Conservation (phyloP, 2,113 vertebrate genomes). For the Python bivittatus region DNA sequence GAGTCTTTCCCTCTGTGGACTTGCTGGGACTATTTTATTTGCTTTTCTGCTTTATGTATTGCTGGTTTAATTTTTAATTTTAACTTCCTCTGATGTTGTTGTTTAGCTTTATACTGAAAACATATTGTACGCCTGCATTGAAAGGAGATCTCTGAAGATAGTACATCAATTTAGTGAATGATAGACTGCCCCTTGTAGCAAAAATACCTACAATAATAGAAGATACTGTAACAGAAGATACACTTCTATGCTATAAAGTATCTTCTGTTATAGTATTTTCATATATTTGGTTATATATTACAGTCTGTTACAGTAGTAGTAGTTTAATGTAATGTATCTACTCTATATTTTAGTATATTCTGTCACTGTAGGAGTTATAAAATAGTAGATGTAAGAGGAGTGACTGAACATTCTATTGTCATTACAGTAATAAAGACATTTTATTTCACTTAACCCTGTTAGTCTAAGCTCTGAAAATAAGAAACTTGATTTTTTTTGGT, state of each 20-base stretch:
- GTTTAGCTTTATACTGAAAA: not conserved
- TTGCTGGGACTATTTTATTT: not conserved
- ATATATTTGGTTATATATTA: not conserved
- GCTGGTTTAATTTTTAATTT: not conserved
- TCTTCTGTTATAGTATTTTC: not conserved
- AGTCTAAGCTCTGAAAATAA: too few relatives aligned
- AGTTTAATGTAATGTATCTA: not conserved
- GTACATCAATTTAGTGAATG: not conserved
- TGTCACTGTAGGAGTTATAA: not conserved
- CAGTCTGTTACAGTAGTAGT: not conserved
- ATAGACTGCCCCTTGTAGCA: not conserved
- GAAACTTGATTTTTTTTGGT: too few relatives aligned
- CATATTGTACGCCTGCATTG: not conserved
- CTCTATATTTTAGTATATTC: not conserved
- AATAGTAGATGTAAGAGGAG: too few relatives aligned
- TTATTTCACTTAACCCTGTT: too few relatives aligned
- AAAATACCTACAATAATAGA: not conserved
- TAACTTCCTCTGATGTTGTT: not conserved
- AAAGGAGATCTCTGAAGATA: not conserved
- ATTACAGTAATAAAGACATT: too few relatives aligned
- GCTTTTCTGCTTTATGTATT: not conserved
- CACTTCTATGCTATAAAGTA: not conserved
- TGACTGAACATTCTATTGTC: too few relatives aligned
- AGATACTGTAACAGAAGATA: not conserved
- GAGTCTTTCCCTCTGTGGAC: too few relatives aligned